Evolutionary conservation across 2,888 invertebrate genomes (phyloP).

Genomic region (Ectemnius continuus): DNA sequence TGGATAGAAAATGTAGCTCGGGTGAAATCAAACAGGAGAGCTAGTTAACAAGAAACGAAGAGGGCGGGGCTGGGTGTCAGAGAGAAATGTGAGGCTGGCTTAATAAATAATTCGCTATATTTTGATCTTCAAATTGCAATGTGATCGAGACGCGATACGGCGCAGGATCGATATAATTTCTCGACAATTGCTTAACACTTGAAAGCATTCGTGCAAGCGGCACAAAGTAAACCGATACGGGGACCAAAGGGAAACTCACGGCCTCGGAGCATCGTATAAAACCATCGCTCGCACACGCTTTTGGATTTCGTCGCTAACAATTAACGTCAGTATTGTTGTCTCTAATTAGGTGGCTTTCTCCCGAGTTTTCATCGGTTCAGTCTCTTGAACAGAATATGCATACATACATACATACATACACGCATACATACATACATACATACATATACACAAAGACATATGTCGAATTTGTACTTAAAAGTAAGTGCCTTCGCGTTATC

Average conservation of each 20-base stretch:
- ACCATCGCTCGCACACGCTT: slow-evolving; percentile 50
- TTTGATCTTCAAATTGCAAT: slow-evolving; percentile 61
- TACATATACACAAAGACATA: background rate
- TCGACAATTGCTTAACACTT: slow-evolving; percentile 51
- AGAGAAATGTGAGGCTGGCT: slow-evolving; percentile 23
- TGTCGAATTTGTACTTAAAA: slow-evolving; percentile 61
- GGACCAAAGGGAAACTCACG: slow-evolving; percentile 23
- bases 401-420: slow-evolving; percentile 7
- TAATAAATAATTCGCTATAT: slow-evolving; percentile 73
- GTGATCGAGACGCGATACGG: slow-evolving; percentile 59
- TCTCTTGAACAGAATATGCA: slow-evolving; percentile 47
- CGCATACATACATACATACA: slow-evolving; percentile 8
- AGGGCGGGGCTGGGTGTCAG: no score
- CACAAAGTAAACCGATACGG: slow-evolving; percentile 42
- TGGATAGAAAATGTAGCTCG: no score
- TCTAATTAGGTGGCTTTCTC: slow-evolving; percentile 53
- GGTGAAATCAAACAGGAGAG: no score
- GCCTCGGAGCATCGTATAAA: slow-evolving; percentile 53
- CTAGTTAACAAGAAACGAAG: no score
- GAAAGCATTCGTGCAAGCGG: slow-evolving; percentile 51
- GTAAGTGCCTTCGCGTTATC: slow-evolving; percentile 37
- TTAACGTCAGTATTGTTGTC: slow-evolving; percentile 49
- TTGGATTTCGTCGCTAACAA: background rate
- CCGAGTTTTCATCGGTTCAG: slow-evolving; percentile 38
- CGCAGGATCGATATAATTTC: slow-evolving; percentile 51